A percentile compares a stretch with the other conserved stretches of the same genome.
Conservation (phyloP, 2,113 vertebrate species). For the Brienomyrus longianalis region DNA sequence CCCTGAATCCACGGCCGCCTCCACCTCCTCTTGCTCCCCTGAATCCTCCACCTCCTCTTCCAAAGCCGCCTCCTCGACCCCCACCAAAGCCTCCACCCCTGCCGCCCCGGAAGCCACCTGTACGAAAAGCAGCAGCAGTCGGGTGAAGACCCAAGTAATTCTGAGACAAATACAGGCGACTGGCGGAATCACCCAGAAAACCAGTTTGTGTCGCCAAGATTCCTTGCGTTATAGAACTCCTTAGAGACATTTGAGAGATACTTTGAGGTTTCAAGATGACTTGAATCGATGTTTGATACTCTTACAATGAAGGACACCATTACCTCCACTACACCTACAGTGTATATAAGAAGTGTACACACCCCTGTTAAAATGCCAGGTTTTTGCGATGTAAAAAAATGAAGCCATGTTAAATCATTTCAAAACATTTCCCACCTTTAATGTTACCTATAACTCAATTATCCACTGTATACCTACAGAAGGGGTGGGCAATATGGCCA, state of each 20-base stretch:
- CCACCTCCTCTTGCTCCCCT: slow-evolving; percentile 62
- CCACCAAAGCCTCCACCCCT: slow-evolving; percentile 62
- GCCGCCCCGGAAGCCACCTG: slow-evolving; percentile 61
- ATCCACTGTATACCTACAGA: neutral
- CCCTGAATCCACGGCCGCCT: slow-evolving; percentile 66
- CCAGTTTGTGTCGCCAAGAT: neutral
- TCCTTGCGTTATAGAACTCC: neutral
- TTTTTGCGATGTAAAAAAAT: too few relatives aligned
- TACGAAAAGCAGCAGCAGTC: neutral
- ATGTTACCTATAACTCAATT: too few relatives aligned
- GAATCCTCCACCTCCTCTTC: slow-evolving; percentile 67
- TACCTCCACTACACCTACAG: neutral
- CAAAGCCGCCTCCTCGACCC: slow-evolving; percentile 50
- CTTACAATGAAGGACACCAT: neutral
- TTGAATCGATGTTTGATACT: neutral
- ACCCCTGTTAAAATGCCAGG: too few relatives aligned
- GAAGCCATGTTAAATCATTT: too few relatives aligned
- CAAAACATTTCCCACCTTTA: too few relatives aligned
- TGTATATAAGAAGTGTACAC: too few relatives aligned
- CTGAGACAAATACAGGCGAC: neutral
- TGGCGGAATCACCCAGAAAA: neutral
- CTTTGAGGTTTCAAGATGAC: neutral
- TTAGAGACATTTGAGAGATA: neutral
- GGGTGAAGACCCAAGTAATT: neutral
- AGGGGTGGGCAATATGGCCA: neutral